phyloP scores from a whole-genome alignment of 2,797 vertebrate genomes.

The Eptatretus atami region DNA sequence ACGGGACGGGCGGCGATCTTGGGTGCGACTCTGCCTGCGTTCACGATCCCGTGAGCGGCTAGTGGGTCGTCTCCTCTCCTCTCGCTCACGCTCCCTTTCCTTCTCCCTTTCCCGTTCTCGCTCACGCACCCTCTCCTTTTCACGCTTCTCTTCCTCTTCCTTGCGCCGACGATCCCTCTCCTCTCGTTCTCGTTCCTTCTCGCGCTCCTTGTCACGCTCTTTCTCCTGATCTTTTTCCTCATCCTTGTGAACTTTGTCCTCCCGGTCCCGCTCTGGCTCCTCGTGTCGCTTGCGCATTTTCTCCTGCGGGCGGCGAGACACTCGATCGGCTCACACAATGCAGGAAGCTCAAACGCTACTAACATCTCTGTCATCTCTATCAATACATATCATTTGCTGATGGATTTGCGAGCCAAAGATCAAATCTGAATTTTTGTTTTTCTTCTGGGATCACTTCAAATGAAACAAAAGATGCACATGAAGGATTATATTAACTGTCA shows the following conservation, averaged over 20 bases:
- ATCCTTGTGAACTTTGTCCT: slow-evolving; percentile 41
- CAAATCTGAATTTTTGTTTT: too few relatives aligned
- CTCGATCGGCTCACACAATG: neutral
- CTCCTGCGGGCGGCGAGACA: slow-evolving; percentile 15
- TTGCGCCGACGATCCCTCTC: slow-evolving; percentile 24
- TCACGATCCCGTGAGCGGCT: slow-evolving; percentile 30
- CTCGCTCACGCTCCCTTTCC: slow-evolving; percentile 25
- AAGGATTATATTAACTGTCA: too few relatives aligned
- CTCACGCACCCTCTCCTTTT: slow-evolving; percentile 9
- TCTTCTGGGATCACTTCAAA: neutral
- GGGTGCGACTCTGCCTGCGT: too few relatives aligned
- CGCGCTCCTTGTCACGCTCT: slow-evolving; percentile 31
- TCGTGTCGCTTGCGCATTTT: slow-evolving; percentile 31
- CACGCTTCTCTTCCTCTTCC: slow-evolving; percentile 18
- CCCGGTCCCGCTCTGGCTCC: slow-evolving; percentile 46
- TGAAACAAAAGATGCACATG: neutral
- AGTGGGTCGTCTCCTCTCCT: slow-evolving; percentile 36
- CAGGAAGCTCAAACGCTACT: neutral
- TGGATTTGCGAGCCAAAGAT: too few relatives aligned
- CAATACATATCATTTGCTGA: too few relatives aligned
- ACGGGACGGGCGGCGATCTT: too few relatives aligned
- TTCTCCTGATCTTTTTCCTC: slow-evolving; percentile 22
- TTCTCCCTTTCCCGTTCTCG: slow-evolving; percentile 13
- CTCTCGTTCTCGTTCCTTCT: slow-evolving; percentile 23
- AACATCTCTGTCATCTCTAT: neutral